These are phyloP conservation scores for Hirtodrosophila confusa DNA, from an alignment of 2,888 invertebrate species.

Conservation along the genomic window DNA sequence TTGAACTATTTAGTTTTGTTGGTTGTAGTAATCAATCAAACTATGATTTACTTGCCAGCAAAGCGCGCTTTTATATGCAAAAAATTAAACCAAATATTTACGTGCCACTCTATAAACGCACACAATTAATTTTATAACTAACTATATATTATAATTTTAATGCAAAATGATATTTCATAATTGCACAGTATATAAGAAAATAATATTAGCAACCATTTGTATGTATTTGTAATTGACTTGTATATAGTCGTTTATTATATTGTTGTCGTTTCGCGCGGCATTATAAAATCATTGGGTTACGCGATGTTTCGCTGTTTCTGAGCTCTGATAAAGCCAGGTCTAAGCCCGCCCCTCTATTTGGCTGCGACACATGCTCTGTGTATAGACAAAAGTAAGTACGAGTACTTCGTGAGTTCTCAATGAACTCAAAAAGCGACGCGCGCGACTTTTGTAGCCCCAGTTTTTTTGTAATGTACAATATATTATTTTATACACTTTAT, in stretches of 20 bases:
- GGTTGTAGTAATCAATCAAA: slow-evolving; percentile 73
- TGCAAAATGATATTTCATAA: slow-evolving; percentile 40
- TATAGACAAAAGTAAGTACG: slow-evolving; percentile 9
- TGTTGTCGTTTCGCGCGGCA: slow-evolving; percentile 23
- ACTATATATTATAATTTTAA: slow-evolving; percentile 30
- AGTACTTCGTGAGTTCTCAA: slow-evolving; percentile 46
- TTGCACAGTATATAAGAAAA: slow-evolving; percentile 20
- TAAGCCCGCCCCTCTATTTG: slow-evolving; percentile 11
- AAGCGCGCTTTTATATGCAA: slow-evolving; percentile 62
- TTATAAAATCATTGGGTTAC: slow-evolving; percentile 72
- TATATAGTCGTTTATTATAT: slow-evolving; percentile 1
- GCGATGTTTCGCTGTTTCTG: slow-evolving; percentile 55
- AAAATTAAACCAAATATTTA: slow-evolving; percentile 50
- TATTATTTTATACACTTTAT: slow-evolving; percentile 1
- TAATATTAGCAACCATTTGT: not conserved
- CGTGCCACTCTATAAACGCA: slow-evolving; percentile 40
- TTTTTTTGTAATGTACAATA: slow-evolving; percentile 1
- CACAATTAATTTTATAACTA: slow-evolving; percentile 16
- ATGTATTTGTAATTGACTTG: slow-evolving; percentile 19
- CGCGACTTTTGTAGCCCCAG: slow-evolving; percentile 29
- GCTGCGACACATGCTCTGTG: slow-evolving; percentile 9
- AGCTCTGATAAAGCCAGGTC: slow-evolving; percentile 31
- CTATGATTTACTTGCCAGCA: slow-evolving; percentile 60
- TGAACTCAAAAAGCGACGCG: slow-evolving; percentile 32
- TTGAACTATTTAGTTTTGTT: slow-evolving; percentile 64